These are phyloP conservation scores for Phrynocephalus vlangalii DNA, from an alignment of 2,797 vertebrate genomes.

Conservation along the genomic window DNA sequence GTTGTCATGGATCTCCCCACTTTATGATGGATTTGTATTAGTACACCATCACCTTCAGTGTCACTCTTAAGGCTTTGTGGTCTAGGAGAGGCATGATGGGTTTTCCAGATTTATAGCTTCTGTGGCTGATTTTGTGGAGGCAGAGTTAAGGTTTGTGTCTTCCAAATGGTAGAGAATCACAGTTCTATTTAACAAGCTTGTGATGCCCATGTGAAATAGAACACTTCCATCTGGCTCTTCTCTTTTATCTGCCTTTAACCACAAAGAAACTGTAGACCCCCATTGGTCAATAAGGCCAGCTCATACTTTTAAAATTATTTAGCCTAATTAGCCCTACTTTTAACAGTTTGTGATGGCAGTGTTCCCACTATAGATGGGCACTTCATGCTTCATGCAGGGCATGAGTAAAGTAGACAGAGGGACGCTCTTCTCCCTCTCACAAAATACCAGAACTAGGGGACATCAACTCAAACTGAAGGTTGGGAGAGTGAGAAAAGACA, in stretches of 20 bases:
- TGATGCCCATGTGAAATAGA: neutral
- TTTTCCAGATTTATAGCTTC: neutral
- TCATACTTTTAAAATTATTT: no score
- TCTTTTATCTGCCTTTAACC: no score
- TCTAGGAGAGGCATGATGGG: neutral
- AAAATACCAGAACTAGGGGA: no score
- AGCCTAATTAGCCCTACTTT: no score
- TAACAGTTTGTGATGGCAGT: no score
- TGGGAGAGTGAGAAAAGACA: no score
- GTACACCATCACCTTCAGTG: no score
- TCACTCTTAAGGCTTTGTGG: neutral
- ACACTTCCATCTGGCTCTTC: neutral
- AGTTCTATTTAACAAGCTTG: neutral
- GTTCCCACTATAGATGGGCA: no score
- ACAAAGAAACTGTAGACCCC: neutral
- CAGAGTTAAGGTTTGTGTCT: neutral
- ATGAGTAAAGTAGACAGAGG: no score
- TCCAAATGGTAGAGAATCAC: neutral
- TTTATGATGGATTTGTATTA: neutral
- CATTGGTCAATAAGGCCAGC: neutral
- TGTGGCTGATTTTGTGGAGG: neutral
- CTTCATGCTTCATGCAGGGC: no score
- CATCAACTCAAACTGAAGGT: no score
- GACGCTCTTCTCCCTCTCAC: no score
- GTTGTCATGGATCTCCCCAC: conserved; percentile 32